Percentiles rank a stretch among this genome's conserved stretches.
Conservation (phyloP, 2,888 invertebrate genomes). For the Mythimna loreyi region DNA sequence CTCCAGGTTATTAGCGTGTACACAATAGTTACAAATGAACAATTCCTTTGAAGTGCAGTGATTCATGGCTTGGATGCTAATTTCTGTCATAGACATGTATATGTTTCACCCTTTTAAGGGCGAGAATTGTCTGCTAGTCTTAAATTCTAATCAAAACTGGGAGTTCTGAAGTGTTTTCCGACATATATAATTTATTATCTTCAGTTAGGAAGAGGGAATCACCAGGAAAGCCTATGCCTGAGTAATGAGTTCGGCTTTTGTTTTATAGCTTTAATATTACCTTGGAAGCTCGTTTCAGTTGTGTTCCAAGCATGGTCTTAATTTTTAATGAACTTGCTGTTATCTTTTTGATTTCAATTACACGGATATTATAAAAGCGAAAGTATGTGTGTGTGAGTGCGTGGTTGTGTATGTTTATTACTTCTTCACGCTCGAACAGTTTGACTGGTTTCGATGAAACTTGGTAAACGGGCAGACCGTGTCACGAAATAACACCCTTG, state of each 20-base stretch:
- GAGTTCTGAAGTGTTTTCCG: conserved; percentile 22
- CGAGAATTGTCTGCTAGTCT: conserved; percentile 7
- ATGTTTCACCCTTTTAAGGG: conserved; percentile 19
- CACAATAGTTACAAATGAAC: conserved; percentile 67
- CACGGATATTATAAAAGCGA: too few species aligned
- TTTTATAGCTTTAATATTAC: conserved; percentile 16
- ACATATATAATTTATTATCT: conserved; percentile 44
- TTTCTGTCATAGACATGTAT: conserved; percentile 10
- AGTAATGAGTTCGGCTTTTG: conserved; percentile 19
- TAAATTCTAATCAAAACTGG: conserved; percentile 24
- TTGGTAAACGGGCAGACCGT: too few species aligned
- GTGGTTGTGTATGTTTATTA: too few species aligned
- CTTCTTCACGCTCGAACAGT: too few species aligned
- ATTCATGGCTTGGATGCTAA: conserved; percentile 66
- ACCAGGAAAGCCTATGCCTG: not conserved
- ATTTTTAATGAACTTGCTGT: conserved; percentile 7
- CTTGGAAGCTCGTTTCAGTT: conserved; percentile 16
- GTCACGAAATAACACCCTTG: too few species aligned
- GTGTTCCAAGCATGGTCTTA: not conserved
- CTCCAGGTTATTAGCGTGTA: conserved; percentile 73
- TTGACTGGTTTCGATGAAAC: too few species aligned
- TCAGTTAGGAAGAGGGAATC: conserved; percentile 36
- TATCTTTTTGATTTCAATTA: not conserved
- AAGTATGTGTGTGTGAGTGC: too few species aligned
- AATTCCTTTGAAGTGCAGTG: conserved; percentile 72